Conservation (phyloP, 2,888 invertebrate genomes). For the Archips xylosteana region DNA sequence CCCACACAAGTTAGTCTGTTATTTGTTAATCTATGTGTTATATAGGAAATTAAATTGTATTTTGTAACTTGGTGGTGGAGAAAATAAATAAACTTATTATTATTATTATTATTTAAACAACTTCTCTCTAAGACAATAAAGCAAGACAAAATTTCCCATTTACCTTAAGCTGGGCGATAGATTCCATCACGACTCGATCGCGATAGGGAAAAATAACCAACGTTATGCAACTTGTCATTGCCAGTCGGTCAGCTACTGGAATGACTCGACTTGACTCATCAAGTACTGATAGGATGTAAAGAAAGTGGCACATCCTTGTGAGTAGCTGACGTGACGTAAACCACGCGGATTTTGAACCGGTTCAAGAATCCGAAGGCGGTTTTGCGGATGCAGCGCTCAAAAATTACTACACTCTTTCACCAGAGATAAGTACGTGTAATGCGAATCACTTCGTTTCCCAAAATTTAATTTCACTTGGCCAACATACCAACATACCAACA, state of each 20-base stretch:
- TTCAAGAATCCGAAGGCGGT: background rate
- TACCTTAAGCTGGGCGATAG: background rate
- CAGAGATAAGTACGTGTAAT: background rate
- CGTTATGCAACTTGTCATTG: slow-evolving; percentile 31
- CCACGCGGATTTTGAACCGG: slow-evolving; percentile 22
- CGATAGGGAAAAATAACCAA: slow-evolving; percentile 29
- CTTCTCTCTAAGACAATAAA: too few species aligned
- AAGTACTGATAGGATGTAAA: slow-evolving; percentile 32
- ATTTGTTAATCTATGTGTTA: too few species aligned
- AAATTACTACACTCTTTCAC: background rate
- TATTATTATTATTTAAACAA: too few species aligned
- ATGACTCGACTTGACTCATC: slow-evolving; percentile 31
- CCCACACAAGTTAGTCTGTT: too few species aligned
- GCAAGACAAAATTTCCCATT: too few species aligned
- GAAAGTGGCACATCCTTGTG: slow-evolving; percentile 40
- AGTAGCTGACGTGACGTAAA: slow-evolving; percentile 18
- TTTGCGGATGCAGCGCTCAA: slow-evolving; percentile 3
- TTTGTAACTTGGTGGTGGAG: too few species aligned
- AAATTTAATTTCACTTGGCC: too few species aligned
- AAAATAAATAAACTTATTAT: too few species aligned
- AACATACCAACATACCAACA: too few species aligned
- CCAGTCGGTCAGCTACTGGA: slow-evolving; percentile 37
- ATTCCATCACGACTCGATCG: background rate
- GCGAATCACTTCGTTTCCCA: background rate
- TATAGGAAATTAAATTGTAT: too few species aligned